These are phyloP conservation scores for Caenorhabditis japonica DNA, from an alignment of 2,888 invertebrate genomes.

Conservation along the genomic window DNA sequence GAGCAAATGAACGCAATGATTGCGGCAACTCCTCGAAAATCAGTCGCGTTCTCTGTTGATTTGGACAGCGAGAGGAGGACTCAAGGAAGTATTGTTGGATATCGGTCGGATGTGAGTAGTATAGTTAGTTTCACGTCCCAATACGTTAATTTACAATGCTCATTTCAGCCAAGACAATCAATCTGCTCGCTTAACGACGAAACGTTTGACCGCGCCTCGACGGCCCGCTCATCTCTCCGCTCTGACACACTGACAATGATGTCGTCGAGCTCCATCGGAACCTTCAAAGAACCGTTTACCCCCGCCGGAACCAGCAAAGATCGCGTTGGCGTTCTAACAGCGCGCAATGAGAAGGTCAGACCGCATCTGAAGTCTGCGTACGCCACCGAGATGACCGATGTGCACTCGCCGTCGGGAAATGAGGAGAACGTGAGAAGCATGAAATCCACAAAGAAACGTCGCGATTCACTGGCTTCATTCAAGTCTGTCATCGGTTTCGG, in stretches of 20 bases:
- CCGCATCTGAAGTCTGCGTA: conserved; percentile 27
- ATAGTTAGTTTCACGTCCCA: not conserved
- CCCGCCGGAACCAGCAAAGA: conserved; percentile 25
- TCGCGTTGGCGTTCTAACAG: conserved; percentile 8
- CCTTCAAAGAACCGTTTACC: conserved; percentile 21
- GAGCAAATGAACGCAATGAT: conserved; percentile 10
- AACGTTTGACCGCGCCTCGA: conserved; percentile 6
- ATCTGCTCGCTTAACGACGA: conserved; percentile 17
- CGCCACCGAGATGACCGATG: conserved; percentile 7
- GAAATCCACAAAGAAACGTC: conserved; percentile 15
- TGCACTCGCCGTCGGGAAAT: conserved; percentile 19
- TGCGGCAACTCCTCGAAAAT: conserved; percentile 25
- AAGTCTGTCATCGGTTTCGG: too few relatives aligned
- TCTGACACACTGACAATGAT: conserved; percentile 9
- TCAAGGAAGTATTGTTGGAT: conserved; percentile 16
- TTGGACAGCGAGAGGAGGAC: not conserved
- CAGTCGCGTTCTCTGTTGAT: conserved; percentile 21
- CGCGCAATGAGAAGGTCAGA: conserved; percentile 18
- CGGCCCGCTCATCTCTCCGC: not conserved
- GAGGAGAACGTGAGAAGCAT: conserved; percentile 21
- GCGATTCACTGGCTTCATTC: not conserved
- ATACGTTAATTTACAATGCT: not conserved
- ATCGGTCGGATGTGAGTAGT: conserved; percentile 4
- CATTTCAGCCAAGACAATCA: conserved; percentile 25
- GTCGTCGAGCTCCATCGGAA: not conserved